These are phyloP conservation scores for Zaprionus lachaisei DNA, from an alignment of 1,140 invertebrate genomes.

Conservation along the genomic window DNA sequence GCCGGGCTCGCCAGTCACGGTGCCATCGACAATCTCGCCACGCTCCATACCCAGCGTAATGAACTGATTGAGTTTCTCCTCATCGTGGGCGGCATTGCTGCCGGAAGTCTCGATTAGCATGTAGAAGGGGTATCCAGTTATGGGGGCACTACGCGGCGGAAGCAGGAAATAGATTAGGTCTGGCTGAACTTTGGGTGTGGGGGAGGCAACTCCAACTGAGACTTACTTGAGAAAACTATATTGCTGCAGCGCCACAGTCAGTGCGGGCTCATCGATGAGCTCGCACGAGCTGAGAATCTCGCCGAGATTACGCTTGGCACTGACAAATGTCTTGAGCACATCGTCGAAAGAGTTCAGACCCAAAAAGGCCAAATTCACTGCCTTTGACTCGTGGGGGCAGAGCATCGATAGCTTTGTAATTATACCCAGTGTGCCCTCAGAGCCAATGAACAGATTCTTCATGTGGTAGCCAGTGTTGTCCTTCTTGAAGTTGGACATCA, in stretches of 20 bases:
- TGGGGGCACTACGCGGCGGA: slow-evolving; percentile 85
- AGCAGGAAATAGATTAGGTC: neutral
- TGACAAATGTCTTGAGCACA: slow-evolving; percentile 90
- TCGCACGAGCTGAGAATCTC: slow-evolving; percentile 98
- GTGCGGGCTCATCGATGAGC: slow-evolving; percentile 92
- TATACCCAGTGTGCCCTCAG: slow-evolving; percentile 97
- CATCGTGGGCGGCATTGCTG: slow-evolving; percentile 92
- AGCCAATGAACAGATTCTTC: slow-evolving; percentile 98
- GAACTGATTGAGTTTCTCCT: slow-evolving; percentile 93
- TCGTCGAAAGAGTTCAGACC: slow-evolving; percentile 86
- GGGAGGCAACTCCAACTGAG: neutral
- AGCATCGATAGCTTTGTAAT: slow-evolving; percentile 96
- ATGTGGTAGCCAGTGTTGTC: slow-evolving; percentile 99
- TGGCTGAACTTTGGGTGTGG: too few species aligned
- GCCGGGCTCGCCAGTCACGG: slow-evolving; percentile 90
- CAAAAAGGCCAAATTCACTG: slow-evolving; percentile 94
- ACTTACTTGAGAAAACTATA: slow-evolving; percentile 86
- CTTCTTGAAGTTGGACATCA: slow-evolving; percentile 94
- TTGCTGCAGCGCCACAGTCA: slow-evolving; percentile 87
- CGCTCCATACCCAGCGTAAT: slow-evolving; percentile 90
- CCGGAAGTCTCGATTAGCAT: slow-evolving; percentile 96
- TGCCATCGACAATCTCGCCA: slow-evolving; percentile 92
- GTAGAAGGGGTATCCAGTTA: slow-evolving; percentile 92
- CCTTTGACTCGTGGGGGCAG: slow-evolving; percentile 92
- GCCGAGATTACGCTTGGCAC: slow-evolving; percentile 90